Conservation (phyloP, 2,888 invertebrate species). For the Gastracanthus pulcherrimus region DNA sequence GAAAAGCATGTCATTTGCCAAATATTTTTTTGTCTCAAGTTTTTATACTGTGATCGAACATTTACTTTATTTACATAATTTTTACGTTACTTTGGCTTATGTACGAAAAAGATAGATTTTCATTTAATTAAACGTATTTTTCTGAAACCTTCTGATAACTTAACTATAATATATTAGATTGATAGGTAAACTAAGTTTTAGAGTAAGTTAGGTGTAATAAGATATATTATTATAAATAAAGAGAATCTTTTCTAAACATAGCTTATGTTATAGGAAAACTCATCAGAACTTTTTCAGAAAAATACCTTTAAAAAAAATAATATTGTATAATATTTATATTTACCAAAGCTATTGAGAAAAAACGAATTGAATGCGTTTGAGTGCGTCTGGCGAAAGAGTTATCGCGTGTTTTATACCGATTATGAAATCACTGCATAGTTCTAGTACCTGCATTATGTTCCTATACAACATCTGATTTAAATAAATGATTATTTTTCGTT, state of each 20-base stretch:
- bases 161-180: conserved; percentile 7
- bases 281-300: conserved; percentile 4
- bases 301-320: background rate
- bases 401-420: conserved; percentile 55
- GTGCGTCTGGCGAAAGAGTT: conserved; percentile 28
- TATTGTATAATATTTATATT: conserved; percentile 33
- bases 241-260: background rate
- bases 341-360: conserved; percentile 14
- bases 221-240: background rate
- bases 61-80: conserved; percentile 23
- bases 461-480: conserved; percentile 65
- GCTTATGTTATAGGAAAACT: background rate
- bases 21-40: conserved; percentile 38
- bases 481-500: conserved; percentile 70
- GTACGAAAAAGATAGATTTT: conserved; percentile 27
- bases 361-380: conserved; percentile 26
- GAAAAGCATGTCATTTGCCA: conserved; percentile 41
- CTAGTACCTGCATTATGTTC: conserved; percentile 68
- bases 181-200: background rate
- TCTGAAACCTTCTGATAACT: conserved; percentile 16
- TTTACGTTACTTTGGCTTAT: conserved; percentile 26
- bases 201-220: background rate
- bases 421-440: conserved; percentile 59
- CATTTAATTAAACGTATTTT: conserved; percentile 20
- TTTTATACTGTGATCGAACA: conserved; percentile 49